Evolutionary conservation across 2,113 vertebrate genomes (phyloP).

Genomic region (Accipiter cooperii): DNA sequence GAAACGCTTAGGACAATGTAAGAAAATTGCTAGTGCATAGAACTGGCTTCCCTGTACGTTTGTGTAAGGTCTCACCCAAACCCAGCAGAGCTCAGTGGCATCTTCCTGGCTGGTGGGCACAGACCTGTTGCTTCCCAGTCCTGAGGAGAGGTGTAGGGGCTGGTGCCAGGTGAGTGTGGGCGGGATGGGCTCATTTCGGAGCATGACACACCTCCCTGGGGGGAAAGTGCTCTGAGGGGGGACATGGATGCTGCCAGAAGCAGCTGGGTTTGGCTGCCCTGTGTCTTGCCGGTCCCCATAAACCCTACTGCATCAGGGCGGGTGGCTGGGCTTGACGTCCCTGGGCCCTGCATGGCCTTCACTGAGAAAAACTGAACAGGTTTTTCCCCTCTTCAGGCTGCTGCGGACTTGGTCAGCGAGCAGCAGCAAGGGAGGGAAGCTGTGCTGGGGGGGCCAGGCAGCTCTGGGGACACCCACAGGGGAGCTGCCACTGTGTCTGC

Average conservation of each 20-base stretch:
- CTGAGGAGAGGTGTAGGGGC: accelerated
- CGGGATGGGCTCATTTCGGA: background rate
- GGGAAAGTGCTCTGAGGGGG: accelerated
- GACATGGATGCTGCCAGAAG: background rate
- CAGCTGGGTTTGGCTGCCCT: background rate
- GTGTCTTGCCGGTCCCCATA: background rate
- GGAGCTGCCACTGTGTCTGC: background rate
- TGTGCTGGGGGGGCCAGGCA: too few relatives aligned
- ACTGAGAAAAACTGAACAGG: background rate
- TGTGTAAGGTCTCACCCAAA: background rate
- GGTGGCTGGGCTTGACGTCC: background rate
- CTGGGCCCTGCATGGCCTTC: background rate
- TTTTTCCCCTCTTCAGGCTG: background rate
- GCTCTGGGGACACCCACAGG: accelerated
- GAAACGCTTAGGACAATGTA: background rate
- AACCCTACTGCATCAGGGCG: background rate
- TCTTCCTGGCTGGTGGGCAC: accelerated
- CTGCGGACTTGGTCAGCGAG: background rate
- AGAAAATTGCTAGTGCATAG: background rate
- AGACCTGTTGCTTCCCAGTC: background rate
- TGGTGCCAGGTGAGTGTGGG: accelerated
- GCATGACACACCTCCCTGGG: background rate
- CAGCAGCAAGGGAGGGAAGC: background rate
- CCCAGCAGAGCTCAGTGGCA: background rate
- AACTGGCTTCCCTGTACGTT: accelerated